phyloP scores from a whole-genome alignment of 2,113 vertebrate genomes.

The Podarcis cretensis region DNA sequence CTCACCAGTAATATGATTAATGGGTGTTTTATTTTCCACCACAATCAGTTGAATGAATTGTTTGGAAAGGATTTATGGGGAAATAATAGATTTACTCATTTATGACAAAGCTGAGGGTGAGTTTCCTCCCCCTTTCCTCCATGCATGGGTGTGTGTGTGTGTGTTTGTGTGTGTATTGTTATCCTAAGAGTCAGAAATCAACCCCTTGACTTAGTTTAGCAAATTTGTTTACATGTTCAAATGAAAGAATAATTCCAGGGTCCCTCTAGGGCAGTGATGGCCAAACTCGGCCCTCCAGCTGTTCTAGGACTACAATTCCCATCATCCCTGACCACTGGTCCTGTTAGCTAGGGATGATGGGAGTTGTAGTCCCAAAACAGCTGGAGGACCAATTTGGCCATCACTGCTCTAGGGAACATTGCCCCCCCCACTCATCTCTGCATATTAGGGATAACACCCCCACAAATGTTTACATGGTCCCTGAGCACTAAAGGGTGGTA shows the following conservation, averaged over 20 bases:
- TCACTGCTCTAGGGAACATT: background rate
- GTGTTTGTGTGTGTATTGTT: background rate
- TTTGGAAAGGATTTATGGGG: constrained; percentile 19
- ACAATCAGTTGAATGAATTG: constrained; percentile 8
- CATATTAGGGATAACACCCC: background rate
- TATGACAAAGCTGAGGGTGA: constrained; percentile 21
- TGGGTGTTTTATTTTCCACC: constrained; percentile 26
- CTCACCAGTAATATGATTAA: constrained; percentile 58
- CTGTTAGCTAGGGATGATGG: too few species aligned
- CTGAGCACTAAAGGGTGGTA: background rate
- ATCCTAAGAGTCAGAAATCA: background rate
- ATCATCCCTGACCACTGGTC: too few species aligned
- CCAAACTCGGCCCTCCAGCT: too few species aligned
- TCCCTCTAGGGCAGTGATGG: background rate
- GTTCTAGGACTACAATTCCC: too few species aligned
- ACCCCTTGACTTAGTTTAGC: background rate
- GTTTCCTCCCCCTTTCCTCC: background rate
- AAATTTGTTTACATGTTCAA: background rate
- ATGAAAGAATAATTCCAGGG: background rate
- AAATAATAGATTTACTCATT: constrained; percentile 23
- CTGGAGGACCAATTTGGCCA: too few species aligned
- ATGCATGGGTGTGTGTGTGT: background rate
- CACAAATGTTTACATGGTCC: background rate
- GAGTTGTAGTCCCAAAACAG: too few species aligned
- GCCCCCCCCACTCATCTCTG: background rate